Evolutionary conservation across 1,140 invertebrate species (phyloP).

Genomic region (Trichomalopsis sarcophagae): DNA sequence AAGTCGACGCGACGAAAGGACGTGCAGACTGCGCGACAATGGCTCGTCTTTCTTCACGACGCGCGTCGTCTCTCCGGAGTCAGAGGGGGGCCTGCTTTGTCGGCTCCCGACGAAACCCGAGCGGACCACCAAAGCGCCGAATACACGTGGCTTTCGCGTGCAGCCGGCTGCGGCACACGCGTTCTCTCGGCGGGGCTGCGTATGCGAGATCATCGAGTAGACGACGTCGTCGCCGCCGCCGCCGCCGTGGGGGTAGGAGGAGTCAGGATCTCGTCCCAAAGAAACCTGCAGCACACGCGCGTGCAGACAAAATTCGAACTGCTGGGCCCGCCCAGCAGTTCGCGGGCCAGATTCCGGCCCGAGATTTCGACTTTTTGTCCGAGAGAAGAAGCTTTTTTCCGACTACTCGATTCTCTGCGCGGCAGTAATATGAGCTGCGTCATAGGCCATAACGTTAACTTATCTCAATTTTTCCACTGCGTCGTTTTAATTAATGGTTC

Average conservation of each 20-base stretch:
- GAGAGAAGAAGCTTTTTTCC: neutral
- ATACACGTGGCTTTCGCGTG: neutral
- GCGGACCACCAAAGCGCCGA: constrained; percentile 32
- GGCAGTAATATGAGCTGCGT: neutral
- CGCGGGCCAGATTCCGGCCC: constrained; percentile 23
- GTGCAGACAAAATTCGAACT: neutral
- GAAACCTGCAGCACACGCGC: neutral
- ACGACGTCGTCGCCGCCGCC: neutral
- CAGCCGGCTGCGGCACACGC: neutral
- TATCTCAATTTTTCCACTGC: too few species aligned
- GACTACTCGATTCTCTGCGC: neutral
- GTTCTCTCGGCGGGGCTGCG: neutral
- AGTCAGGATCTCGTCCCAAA: neutral
- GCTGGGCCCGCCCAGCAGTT: neutral
- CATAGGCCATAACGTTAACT: too few species aligned
- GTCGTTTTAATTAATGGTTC: neutral
- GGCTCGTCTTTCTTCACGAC: neutral
- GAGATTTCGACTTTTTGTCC: constrained; percentile 15
- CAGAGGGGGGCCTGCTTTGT: constrained; percentile 33
- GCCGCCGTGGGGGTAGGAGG: constrained; percentile 3
- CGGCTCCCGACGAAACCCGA: neutral
- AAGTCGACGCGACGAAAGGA: too few species aligned
- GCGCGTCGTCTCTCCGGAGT: neutral
- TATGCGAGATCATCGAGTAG: neutral
- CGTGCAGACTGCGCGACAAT: neutral